Evolutionary conservation across 2,113 vertebrate species (phyloP).

Genomic region (Narcine bancroftii): DNA sequence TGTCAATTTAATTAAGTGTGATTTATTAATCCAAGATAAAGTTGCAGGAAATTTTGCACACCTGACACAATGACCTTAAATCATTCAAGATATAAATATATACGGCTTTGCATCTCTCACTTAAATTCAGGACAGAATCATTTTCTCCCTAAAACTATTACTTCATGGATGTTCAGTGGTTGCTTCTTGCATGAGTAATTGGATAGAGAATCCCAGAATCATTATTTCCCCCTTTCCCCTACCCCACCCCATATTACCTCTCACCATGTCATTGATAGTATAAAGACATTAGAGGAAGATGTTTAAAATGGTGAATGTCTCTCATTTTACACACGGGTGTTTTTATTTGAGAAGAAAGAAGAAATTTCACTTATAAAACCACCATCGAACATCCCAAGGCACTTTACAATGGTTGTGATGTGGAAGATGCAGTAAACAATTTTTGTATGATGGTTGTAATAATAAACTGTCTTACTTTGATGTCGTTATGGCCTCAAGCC

Average conservation of each 20-base stretch:
- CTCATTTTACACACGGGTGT: no score
- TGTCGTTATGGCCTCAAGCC: no score
- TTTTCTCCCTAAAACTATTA: not conserved
- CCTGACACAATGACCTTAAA: not conserved
- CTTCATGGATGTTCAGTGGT: not conserved
- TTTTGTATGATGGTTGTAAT: no score
- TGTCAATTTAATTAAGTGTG: not conserved
- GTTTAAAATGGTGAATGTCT: no score
- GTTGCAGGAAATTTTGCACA: not conserved
- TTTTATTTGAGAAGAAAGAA: no score
- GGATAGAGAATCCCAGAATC: not conserved
- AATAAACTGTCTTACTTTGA: no score
- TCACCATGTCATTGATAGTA: not conserved
- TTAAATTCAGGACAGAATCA: not conserved
- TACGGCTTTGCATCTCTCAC: not conserved
- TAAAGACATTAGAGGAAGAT: not conserved
- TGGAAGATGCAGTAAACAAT: no score
- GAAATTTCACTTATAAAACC: no score
- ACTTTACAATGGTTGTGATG: no score
- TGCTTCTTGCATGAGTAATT: not conserved
- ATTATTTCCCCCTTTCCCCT: no score
- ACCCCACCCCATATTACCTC: not conserved
- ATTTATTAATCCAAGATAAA: constrained; percentile 31
- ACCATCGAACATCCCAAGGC: no score
- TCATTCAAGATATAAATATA: not conserved